Conservation (phyloP, 2,113 vertebrate species). For the Dunckerocampus dactyliophorus region DNA sequence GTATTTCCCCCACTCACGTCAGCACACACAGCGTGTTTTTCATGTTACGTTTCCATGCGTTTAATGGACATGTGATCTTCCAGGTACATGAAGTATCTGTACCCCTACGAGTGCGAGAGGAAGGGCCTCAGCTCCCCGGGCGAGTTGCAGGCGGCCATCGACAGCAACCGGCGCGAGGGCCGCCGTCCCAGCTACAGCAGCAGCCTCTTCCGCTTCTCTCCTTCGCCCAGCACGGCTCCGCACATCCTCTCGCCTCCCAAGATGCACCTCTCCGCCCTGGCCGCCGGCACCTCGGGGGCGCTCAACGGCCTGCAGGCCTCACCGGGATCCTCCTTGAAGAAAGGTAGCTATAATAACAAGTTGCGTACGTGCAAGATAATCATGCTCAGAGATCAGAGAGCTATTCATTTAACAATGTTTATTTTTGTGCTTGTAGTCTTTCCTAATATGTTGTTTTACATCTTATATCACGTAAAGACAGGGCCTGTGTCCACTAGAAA, state of each 20-base stretch:
- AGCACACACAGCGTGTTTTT: background rate
- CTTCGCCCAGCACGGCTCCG: constrained; percentile 71
- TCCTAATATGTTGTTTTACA: background rate
- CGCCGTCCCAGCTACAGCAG: constrained; percentile 93
- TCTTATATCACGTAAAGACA: background rate
- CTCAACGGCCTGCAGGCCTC: constrained; percentile 77
- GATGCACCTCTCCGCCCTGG: constrained; percentile 85
- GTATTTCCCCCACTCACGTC: constrained; percentile 1
- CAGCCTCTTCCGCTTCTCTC: constrained; percentile 85
- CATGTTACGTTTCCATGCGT: constrained; percentile 5
- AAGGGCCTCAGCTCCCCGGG: constrained; percentile 92
- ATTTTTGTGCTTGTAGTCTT: background rate
- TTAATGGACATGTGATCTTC: background rate
- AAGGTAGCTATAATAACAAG: constrained; percentile 70
- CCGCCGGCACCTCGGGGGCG: constrained; percentile 66
- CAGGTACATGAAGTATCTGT: constrained; percentile 94
- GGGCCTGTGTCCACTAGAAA: background rate
- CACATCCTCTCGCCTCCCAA: constrained; percentile 80
- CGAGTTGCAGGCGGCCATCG: constrained; percentile 93
- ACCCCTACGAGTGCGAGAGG: constrained; percentile 94
- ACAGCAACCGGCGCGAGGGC: constrained; percentile 93
- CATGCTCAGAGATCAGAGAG: background rate
- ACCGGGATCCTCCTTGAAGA: constrained; percentile 78
- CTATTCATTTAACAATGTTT: background rate
- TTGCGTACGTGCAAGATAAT: background rate